A percentile compares a stretch with the other conserved stretches of the same genome.
These are phyloP conservation scores for Papilio demoleus DNA, from an alignment of 2,888 invertebrate species.

Conservation along the genomic window DNA sequence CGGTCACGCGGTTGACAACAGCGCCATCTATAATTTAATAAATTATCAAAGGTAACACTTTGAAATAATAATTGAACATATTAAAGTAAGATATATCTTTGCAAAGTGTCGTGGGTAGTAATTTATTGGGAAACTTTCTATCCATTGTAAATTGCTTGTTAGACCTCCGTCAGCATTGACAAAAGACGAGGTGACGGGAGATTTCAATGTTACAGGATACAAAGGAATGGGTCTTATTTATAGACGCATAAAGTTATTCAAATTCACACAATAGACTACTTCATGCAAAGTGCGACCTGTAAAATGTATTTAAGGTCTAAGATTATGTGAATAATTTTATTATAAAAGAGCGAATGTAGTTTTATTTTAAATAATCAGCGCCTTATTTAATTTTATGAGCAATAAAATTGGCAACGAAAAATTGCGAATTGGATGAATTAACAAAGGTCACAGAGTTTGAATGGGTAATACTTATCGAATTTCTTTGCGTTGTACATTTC, in stretches of 20 bases:
- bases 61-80: constrained; percentile 16
- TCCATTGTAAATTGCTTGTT: constrained; percentile 40
- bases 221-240: constrained; percentile 34
- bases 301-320: background rate
- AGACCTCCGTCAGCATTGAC: constrained; percentile 40
- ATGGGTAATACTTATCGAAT: constrained; percentile 24
- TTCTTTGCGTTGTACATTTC: constrained; percentile 22
- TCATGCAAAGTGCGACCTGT: constrained; percentile 14
- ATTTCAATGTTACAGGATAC: constrained; percentile 31
- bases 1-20: no score
- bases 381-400: background rate
- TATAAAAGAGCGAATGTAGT: no score
- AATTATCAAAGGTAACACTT: no score
- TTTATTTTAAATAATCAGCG: background rate
- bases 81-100: constrained; percentile 23
- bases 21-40: no score
- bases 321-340: background rate
- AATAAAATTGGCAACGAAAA: no score
- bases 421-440: background rate
- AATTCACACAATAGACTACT: constrained; percentile 32
- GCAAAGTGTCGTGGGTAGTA: constrained; percentile 18
- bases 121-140: constrained; percentile 37
- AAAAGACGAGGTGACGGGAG: constrained; percentile 38
- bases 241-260: constrained; percentile 33
- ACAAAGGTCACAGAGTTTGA: constrained; percentile 20